Evolutionary conservation across 2,797 vertebrate genomes (phyloP), one percentile per base, ranked within the genome.

Genomic region (Halcyon smyrnensis): DNA sequence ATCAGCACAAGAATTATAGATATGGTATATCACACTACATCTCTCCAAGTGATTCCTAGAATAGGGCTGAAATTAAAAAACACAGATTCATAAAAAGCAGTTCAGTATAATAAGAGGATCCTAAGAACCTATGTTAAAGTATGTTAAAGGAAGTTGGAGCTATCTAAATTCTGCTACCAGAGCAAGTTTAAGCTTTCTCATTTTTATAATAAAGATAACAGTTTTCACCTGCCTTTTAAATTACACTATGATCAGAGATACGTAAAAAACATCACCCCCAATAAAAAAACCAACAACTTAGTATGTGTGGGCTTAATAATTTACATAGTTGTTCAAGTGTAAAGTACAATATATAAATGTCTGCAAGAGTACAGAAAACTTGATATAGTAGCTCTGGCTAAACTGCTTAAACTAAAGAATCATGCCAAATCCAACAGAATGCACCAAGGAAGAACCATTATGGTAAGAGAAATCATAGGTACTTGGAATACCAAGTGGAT

Each of bases 391-490:
- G 5, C 87, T 78, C 80, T 90, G 71, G 57, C 32, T 91, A 45
- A 28, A 60, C 57, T 91, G 30, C 41, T 93, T 90, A 71, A 95
- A 83, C 51, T 90, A 34, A 91, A 90, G 88, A 68, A 84, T 16
- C 46, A 64, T 87, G 41, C 48, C 88, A 92, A 95, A 93, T 59
- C 15, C 60, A n/a, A 74, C 60, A 89, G 64, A 91, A 95, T 85
- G 75, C 94, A 94, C 87, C 60, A 93, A 96, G 82, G 78, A 95
- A 94, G 63, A 91, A 77, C 39, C 19, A 65, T 57, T 68, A 90
- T 63, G 48, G 89, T 70, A 84, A 87, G 57, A 95, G 50, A 77
- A 92, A 94, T 90, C 71, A 67, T 30, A 94, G 60, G 25, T 51
- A 75, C 56, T 48, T 65, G 53, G 64, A 89, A 86, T 93, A 95